Base-by-base conservation (phyloP, 2,797 vertebrate species). In the Enteromius trimaculatus region DNA sequence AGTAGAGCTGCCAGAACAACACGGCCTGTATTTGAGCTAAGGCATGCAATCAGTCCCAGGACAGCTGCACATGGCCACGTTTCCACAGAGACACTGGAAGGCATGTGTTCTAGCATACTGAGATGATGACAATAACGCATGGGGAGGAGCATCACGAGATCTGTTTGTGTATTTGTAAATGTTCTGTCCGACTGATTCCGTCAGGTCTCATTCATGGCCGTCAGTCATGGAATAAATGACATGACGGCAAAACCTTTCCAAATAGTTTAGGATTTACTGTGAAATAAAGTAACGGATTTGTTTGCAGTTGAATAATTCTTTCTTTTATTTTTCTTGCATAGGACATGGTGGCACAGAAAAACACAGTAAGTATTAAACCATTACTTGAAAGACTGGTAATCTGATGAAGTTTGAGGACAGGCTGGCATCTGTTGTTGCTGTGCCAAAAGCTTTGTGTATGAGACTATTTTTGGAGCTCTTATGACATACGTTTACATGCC, bases 291-390 rank as follows among this genome's bases (percentile, higher is more conserved):
- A 47, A 29, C 9, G 21, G 31, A 3, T 31, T 72, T 49, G 4
- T 44, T 58, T 47, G 51, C 7, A 82, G 34, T 47, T 81, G 29
- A 84, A 29, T 86, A 83, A 86, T 77, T 85, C 1, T 83, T 49
- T 6, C 72, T 26, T 74, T 70, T 51, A 1, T 90, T 47, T 51
- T 71, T 87, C 81, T 86, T 1, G 88, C 89, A 13, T 91, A 99
- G 97, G 96, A 97, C 90, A 97, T 98, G 95, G 96, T 98, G 84
- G 94, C 93, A 79, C 96, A 97, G 89, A 99, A 98, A 92, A 99
- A 99, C 92, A 97, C 94, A 94, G 98, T 98, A 96, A 98, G 97
- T 97, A 93, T 92, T 87, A 89, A 64, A 65, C 42, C 49, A 42
- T 53, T 80, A 19, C 34, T 37, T 69, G 49, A 14, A 74, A 44